These are phyloP conservation scores for Geophilus truncorum DNA, from an alignment of 2,888 invertebrate species.

Conservation along the genomic window DNA sequence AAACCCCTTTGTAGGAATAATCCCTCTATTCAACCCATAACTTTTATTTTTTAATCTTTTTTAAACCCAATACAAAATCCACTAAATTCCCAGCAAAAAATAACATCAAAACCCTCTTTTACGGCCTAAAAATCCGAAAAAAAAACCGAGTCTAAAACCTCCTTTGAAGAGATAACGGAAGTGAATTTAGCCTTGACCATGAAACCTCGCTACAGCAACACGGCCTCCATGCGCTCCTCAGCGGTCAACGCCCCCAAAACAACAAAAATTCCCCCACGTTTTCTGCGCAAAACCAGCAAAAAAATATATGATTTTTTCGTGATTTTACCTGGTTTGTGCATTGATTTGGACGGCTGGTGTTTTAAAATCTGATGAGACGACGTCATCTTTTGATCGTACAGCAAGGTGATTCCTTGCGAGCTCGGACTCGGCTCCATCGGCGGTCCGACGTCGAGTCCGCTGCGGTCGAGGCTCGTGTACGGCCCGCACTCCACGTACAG, in stretches of 20 bases:
- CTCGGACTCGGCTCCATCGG: neutral
- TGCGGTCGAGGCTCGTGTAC: neutral
- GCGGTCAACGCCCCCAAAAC: neutral
- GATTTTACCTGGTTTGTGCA: neutral
- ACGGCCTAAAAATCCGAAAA: neutral
- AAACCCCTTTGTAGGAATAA: no score
- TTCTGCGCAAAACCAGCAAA: no score
- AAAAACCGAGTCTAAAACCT: neutral
- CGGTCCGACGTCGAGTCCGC: neutral
- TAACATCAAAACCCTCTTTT: neutral
- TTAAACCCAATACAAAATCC: neutral
- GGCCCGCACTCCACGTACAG: conserved; percentile 25
- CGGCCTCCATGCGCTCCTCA: neutral
- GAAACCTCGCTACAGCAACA: neutral
- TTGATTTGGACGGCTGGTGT: neutral
- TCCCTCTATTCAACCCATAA: no score
- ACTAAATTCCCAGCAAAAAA: neutral
- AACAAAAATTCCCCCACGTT: neutral
- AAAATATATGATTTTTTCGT: no score
- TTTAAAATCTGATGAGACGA: neutral
- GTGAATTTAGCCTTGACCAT: conserved; percentile 9
- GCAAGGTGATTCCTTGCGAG: neutral
- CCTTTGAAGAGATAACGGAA: neutral
- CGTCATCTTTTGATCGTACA: conserved; percentile 1
- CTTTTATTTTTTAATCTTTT: no score